Base-by-base conservation (phyloP, 2,888 invertebrate genomes). In the Cerceris ruficornis region DNA sequence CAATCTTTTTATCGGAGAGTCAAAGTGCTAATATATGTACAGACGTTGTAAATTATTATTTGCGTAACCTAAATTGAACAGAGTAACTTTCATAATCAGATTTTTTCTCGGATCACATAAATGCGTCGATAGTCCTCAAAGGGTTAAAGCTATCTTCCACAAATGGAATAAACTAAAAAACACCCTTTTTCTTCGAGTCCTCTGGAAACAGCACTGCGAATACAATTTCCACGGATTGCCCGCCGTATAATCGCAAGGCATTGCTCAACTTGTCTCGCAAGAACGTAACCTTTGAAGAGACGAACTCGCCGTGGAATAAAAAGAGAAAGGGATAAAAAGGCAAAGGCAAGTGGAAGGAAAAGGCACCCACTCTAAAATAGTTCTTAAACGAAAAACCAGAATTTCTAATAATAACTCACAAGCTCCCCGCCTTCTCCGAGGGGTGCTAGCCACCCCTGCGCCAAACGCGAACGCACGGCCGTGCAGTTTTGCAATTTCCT, bases 231-330 rank as follows among this genome's bases (percentile, higher is more conserved):
- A 66, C 69, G 69, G 59, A 65, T 61, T 62, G 42, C 13, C n/a
- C 17, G 39, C 14, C 43, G 11, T 17, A 55, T 61, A 57, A 62
- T n/a, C 57, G 28, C 66, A 76, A 76, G 80, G 80, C 84, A 83
- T 88, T 87, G 86, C 87, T 86, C 86, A 87, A 87, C 83, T 83
- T 85, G 85, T 85, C 87, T 87, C 84, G 84, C 85, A 77, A 82
- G 86, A 87, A 86, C 83, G 78, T 86, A 87, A 88, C 88, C 88
- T 88, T 87, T 88, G 84, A 82, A 78, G 70, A 80, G 81, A 83
- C 81, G 81, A 68, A 60, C 65, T 61, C 59, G 57, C 55, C 66
- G 69, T 77, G 59, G 76, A 68, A 66, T 59, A 77, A 77, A 69
- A 77, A 75, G 74, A 73, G 75, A 79, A 76, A 78, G 77, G 73